Conservation (phyloP, 2,888 invertebrate species). For the Drosophila niveifrons region DNA sequence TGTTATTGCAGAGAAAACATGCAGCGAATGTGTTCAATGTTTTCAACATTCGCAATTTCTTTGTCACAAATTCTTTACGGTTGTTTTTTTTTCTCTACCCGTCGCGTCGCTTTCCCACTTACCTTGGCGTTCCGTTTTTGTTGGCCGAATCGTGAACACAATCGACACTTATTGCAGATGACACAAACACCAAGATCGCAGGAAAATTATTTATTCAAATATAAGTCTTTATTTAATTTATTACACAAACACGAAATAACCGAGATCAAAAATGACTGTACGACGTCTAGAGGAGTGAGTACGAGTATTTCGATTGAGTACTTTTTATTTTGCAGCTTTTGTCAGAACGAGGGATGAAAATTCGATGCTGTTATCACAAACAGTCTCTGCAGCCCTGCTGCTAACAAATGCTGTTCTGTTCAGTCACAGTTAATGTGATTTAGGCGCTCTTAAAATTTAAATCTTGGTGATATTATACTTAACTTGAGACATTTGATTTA, state of each 20-base stretch:
- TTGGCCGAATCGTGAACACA: slow-evolving; percentile 26
- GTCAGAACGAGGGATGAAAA: slow-evolving; percentile 43
- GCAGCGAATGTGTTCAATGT: slow-evolving; percentile 11
- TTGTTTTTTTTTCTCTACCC: slow-evolving; percentile 48
- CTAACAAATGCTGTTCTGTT: not conserved
- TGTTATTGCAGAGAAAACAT: slow-evolving; percentile 24
- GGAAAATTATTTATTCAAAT: slow-evolving; percentile 12
- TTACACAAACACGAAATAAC: slow-evolving; percentile 55
- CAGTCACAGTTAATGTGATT: not conserved
- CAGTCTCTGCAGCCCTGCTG: not conserved
- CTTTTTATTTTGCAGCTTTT: slow-evolving; percentile 54
- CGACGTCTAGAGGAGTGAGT: slow-evolving; percentile 40
- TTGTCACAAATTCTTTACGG: slow-evolving; percentile 48
- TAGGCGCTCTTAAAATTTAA: not conserved
- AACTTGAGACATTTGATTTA: not conserved
- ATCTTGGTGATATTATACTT: not conserved
- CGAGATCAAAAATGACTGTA: slow-evolving; percentile 58
- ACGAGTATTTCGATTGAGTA: slow-evolving; percentile 39
- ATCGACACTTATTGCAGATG: slow-evolving; percentile 13
- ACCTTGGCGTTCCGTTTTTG: slow-evolving; percentile 36
- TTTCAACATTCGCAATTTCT: slow-evolving; percentile 44
- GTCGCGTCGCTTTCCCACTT: slow-evolving; percentile 61
- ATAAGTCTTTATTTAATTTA: slow-evolving; percentile 22
- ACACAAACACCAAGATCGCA: slow-evolving; percentile 34
- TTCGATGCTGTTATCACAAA: slow-evolving; percentile 5